Conservation (phyloP, 2,888 invertebrate genomes). For the Rhingia campestris region DNA sequence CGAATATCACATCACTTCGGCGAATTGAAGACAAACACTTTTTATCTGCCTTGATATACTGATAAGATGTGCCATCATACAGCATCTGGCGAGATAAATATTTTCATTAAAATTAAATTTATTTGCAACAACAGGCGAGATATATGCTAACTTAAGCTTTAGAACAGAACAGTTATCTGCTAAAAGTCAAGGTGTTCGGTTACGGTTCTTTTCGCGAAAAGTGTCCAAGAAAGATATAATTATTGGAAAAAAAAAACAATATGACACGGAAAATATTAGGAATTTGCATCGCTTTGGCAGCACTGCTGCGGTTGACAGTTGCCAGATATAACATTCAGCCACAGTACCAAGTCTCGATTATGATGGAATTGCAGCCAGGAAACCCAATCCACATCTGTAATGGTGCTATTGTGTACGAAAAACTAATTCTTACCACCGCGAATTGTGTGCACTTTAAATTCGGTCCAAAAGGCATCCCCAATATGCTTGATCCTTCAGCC, state of each 20-base stretch:
- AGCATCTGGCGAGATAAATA: slow-evolving; percentile 36
- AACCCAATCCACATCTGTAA: slow-evolving; percentile 75
- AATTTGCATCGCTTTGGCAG: slow-evolving; percentile 11
- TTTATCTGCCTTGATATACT: slow-evolving; percentile 15
- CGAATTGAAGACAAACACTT: slow-evolving; percentile 9
- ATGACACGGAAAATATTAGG: slow-evolving; percentile 1
- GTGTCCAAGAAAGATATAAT: not conserved
- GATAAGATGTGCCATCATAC: slow-evolving; percentile 29
- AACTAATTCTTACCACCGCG: slow-evolving; percentile 76
- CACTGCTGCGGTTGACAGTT: slow-evolving; percentile 5
- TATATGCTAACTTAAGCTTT: slow-evolving; percentile 17
- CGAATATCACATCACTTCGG: slow-evolving; percentile 12
- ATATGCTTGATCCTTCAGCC: slow-evolving; percentile 54
- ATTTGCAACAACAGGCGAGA: slow-evolving; percentile 5
- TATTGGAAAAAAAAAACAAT: not conserved
- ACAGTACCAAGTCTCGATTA: slow-evolving; percentile 76
- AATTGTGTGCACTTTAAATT: slow-evolving; percentile 75
- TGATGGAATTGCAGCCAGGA: slow-evolving; percentile 63
- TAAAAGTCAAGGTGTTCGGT: slow-evolving; percentile 36
- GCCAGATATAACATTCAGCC: slow-evolving; percentile 34
- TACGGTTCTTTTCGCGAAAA: not conserved
- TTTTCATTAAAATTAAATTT: slow-evolving; percentile 13
- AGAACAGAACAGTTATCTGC: slow-evolving; percentile 26
- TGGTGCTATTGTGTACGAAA: slow-evolving; percentile 76
- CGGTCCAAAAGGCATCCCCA: slow-evolving; percentile 34